Conservation (phyloP, 1,140 invertebrate species). For the Olivierus martensii region DNA sequence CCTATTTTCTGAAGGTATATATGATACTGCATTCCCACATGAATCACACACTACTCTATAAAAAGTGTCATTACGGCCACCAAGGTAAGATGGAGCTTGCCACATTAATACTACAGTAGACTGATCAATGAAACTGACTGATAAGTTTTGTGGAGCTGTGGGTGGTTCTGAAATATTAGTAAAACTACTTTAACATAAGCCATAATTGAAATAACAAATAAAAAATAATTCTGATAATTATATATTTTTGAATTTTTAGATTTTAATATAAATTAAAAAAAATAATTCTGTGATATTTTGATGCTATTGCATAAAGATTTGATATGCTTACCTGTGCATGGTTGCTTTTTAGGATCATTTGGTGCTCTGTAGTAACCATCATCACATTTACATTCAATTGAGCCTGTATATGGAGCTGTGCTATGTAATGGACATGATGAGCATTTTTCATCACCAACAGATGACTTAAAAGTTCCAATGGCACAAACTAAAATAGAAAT, state of each 20-base stretch:
- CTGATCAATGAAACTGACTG: constrained; percentile 76
- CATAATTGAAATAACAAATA: constrained; percentile 3
- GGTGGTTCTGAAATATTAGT: constrained; percentile 54
- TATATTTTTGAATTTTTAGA: not conserved
- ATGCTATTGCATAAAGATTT: too few species aligned
- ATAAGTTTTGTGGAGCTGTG: constrained; percentile 76
- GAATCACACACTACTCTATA: constrained; percentile 75
- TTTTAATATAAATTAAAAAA: not conserved
- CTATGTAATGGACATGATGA: constrained; percentile 75
- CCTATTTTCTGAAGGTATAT: constrained; percentile 54
- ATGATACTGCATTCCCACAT: constrained; percentile 58
- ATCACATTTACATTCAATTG: constrained; percentile 76
- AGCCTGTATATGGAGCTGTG: constrained; percentile 59
- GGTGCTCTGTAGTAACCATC: constrained; percentile 66
- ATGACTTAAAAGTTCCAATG: constrained; percentile 49
- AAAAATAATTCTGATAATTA: not conserved
- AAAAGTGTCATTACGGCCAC: constrained; percentile 63
- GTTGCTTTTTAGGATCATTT: constrained; percentile 67
- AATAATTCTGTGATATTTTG: too few species aligned
- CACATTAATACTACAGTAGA: constrained; percentile 81
- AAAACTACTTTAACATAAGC: not conserved
- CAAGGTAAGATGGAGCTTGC: constrained; percentile 63
- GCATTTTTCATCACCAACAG: constrained; percentile 48
- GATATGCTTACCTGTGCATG: constrained; percentile 67
- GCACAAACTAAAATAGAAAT: constrained; percentile 44